phyloP scores from a whole-genome alignment of 1,140 invertebrate species.

The Macrobrachium rosenbergii region DNA sequence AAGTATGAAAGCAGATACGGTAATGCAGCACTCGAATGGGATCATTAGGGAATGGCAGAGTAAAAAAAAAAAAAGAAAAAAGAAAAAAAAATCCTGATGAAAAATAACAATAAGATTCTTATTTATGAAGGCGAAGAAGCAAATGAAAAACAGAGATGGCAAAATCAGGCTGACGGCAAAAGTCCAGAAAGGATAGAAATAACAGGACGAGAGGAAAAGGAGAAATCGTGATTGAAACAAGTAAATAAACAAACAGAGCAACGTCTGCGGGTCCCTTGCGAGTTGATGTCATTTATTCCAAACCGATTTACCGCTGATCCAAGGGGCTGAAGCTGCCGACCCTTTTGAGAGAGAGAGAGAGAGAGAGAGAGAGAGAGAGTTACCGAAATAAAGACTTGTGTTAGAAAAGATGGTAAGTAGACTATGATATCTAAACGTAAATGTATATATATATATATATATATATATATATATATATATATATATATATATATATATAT shows the following conservation, averaged over 20 bases:
- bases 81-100: too few species aligned
- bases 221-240: background rate
- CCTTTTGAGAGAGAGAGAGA: slow-evolving; percentile 35
- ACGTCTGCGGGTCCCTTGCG: slow-evolving; percentile 19
- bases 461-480: slow-evolving; percentile 8
- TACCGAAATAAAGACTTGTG: background rate
- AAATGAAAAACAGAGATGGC: too few species aligned
- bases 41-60: too few species aligned
- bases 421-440: background rate
- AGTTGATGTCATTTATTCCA: slow-evolving; percentile 62
- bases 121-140: too few species aligned
- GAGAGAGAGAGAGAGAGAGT: background rate
- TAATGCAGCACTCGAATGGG: too few species aligned
- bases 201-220: background rate
- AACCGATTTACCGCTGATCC: slow-evolving; percentile 62
- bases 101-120: too few species aligned
- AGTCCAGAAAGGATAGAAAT: background rate
- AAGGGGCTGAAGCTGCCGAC: slow-evolving; percentile 33
- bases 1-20: too few species aligned
- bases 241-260: slow-evolving; percentile 1
- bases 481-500: slow-evolving; percentile 2
- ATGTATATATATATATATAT: background rate
- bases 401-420: background rate
- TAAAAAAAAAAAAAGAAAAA: too few species aligned
- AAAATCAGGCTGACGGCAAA: background rate